Evolutionary conservation across 2,797 vertebrate genomes (phyloP).

Genomic region (Argentina silus): DNA sequence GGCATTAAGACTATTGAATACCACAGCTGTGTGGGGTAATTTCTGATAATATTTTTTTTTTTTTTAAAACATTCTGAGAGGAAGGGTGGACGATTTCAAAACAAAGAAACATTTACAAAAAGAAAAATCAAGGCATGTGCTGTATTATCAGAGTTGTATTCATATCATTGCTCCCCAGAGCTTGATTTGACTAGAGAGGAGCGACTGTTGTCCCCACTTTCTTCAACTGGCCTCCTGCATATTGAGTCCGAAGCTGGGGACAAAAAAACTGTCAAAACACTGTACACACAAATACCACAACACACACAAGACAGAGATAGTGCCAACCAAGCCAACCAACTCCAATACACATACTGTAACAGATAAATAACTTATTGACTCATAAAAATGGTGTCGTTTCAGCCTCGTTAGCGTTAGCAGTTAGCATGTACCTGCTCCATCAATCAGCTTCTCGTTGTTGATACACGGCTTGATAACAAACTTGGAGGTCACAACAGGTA

Average conservation of each 20-base stretch:
- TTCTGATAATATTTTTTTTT: no score
- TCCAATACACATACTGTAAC: neutral
- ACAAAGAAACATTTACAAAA: no score
- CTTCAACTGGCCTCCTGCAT: conserved; percentile 72
- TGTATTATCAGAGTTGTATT: neutral
- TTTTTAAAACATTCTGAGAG: no score
- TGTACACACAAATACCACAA: neutral
- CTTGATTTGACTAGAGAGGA: conserved; percentile 53
- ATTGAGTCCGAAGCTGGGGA: conserved; percentile 58
- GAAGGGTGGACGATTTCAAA: no score
- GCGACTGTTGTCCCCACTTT: conserved; percentile 66
- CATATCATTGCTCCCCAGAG: conserved; percentile 42
- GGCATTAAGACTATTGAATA: no score
- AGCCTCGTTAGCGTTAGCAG: neutral
- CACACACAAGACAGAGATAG: neutral
- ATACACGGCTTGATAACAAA: conserved; percentile 23
- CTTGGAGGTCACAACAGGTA: conserved; percentile 56
- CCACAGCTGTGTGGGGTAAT: no score
- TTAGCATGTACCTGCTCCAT: conserved; percentile 55
- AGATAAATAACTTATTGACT: neutral
- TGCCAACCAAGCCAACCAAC: neutral
- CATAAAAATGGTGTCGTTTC: neutral
- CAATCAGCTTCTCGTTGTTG: conserved; percentile 11
- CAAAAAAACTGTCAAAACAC: conserved; percentile 19
- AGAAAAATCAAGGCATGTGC: no score